Evolutionary conservation across 2,888 invertebrate species (phyloP).

Genomic region (Cheilosia pagana): DNA sequence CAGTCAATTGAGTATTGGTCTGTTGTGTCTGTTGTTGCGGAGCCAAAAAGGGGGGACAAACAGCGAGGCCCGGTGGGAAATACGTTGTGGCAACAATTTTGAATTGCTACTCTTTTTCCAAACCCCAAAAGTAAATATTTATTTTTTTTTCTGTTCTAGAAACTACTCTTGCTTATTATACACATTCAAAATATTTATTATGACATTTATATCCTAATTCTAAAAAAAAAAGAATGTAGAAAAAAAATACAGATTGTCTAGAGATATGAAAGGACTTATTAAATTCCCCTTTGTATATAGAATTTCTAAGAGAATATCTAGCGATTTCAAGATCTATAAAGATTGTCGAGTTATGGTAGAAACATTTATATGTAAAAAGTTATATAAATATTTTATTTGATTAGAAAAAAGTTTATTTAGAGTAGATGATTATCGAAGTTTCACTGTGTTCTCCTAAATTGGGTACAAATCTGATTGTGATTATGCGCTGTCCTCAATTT

Average conservation of each 20-base stretch:
- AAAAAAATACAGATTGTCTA: constrained; percentile 50
- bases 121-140: constrained; percentile 2
- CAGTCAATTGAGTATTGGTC: constrained; percentile 66
- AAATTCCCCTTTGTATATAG: background rate
- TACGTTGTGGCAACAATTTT: constrained; percentile 78
- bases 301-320: constrained; percentile 10
- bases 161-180: constrained; percentile 74
- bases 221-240: constrained; percentile 28
- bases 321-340: constrained; percentile 28
- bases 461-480: constrained; percentile 37
- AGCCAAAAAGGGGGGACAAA: constrained; percentile 78
- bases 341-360: constrained; percentile 56
- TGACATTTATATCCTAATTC: constrained; percentile 45
- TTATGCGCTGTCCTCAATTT: constrained; percentile 46
- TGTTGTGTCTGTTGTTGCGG: constrained; percentile 72
- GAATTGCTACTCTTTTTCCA: constrained; percentile 53
- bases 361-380: constrained; percentile 58
- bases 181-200: constrained; percentile 56
- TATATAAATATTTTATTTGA: constrained; percentile 38
- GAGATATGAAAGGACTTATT: constrained; percentile 18
- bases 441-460: constrained; percentile 71
- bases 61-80: constrained; percentile 79
- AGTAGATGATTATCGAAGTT: constrained; percentile 75
- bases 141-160: constrained; percentile 29
- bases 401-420: constrained; percentile 44